A percentile compares a stretch with the other conserved stretches of the same genome.
phyloP scores from a whole-genome alignment of 2,888 invertebrate genomes.

The Drosophila greeni region DNA sequence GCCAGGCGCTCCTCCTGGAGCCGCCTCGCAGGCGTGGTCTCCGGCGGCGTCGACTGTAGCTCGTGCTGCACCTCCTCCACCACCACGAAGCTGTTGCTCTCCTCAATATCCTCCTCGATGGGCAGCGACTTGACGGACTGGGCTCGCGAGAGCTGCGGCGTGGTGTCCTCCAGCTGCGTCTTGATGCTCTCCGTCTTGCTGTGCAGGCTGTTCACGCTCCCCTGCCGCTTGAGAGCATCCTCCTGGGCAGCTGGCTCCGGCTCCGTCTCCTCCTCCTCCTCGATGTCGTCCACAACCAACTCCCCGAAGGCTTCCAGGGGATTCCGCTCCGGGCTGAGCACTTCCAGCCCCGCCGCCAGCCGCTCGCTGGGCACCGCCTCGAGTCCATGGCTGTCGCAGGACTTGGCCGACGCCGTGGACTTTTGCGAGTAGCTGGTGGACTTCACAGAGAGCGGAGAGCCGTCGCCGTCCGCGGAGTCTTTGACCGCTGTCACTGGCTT shows the following conservation, averaged over 20 bases:
- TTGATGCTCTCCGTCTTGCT: conserved; percentile 74
- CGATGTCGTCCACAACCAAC: conserved; percentile 57
- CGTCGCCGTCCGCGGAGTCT: conserved; percentile 28
- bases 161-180: conserved; percentile 65
- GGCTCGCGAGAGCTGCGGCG: conserved; percentile 68
- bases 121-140: conserved; percentile 79
- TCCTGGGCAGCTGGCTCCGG: conserved; percentile 24
- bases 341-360: conserved; percentile 35
- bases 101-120: conserved; percentile 77
- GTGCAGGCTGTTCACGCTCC: conserved; percentile 65
- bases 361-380: conserved; percentile 8
- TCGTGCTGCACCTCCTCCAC: conserved; percentile 55
- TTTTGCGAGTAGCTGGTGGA: conserved; percentile 72
- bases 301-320: conserved; percentile 45
- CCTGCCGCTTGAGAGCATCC: conserved; percentile 54
- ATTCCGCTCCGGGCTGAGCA: conserved; percentile 33
- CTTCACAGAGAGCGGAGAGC: conserved; percentile 67
- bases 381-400: conserved; percentile 39
- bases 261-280: conserved; percentile 51
- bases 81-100: conserved; percentile 66
- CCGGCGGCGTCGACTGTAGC: conserved; percentile 30
- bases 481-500: neutral
- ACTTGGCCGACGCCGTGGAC: conserved; percentile 73
- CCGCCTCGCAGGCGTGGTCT: neutral
- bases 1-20: neutral